Evolutionary conservation across 2,797 vertebrate species (phyloP).

Genomic region (Nothura maculosa): DNA sequence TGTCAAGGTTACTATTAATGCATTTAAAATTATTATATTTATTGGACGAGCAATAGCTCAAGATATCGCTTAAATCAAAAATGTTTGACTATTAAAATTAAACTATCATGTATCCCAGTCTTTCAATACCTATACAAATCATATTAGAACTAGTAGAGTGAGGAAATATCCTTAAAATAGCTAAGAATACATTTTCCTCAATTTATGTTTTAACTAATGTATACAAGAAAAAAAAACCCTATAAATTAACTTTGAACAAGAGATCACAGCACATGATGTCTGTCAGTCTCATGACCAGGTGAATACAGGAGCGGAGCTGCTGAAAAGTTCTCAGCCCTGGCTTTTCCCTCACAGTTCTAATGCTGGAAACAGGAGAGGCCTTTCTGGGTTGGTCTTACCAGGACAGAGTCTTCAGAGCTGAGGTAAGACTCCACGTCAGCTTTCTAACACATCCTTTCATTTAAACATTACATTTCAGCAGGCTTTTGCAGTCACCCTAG

Average conservation of each 20-base stretch:
- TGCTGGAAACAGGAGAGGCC: conserved; percentile 17
- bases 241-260: background rate
- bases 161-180: background rate
- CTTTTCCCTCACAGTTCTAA: conserved; percentile 63
- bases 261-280: background rate
- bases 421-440: background rate
- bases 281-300: fast-evolving
- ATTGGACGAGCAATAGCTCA: background rate
- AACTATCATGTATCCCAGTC: fast-evolving
- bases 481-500: background rate
- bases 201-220: background rate
- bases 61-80: background rate
- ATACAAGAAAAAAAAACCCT: background rate
- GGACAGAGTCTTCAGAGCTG: conserved; percentile 5
- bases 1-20: background rate
- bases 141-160: fast-evolving
- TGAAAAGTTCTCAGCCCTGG: background rate
- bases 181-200: background rate
- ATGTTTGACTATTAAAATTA: background rate
- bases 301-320: background rate
- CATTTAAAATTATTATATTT: background rate
- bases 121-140: background rate
- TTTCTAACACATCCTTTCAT: background rate
- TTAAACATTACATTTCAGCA: background rate
- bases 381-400: conserved; percentile 31